phyloP scores from a whole-genome alignment of 2,113 vertebrate species.

The Lucifuga dentata region DNA sequence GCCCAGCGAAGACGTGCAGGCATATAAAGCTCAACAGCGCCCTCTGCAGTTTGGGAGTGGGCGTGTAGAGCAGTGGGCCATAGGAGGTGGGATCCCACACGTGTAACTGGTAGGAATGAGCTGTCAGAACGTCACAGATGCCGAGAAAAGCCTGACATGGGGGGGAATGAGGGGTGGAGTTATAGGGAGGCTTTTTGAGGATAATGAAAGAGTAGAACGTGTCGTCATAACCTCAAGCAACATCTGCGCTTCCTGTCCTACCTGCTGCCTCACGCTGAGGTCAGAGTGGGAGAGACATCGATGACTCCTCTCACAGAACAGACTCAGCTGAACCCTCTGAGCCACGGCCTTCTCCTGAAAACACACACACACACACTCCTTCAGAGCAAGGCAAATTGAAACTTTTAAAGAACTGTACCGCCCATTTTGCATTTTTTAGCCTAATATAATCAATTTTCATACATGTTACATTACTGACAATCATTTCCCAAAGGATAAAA shows the following conservation, averaged over 20 bases:
- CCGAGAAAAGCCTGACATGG: conserved; percentile 85
- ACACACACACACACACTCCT: conserved; percentile 16
- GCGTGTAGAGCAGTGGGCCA: conserved; percentile 79
- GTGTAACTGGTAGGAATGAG: conserved; percentile 86
- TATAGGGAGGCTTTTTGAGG: fast-evolving
- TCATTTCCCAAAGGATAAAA: no score
- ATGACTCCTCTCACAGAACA: conserved; percentile 84
- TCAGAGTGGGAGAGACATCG: conserved; percentile 82
- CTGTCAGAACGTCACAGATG: conserved; percentile 88
- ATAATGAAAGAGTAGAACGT: background rate
- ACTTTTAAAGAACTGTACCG: no score
- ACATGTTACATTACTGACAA: no score
- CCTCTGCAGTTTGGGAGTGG: conserved; percentile 86
- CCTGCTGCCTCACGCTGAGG: conserved; percentile 85
- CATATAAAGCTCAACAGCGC: conserved; percentile 85
- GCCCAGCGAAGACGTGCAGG: conserved; percentile 80
- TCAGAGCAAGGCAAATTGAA: no score
- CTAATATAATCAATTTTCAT: no score
- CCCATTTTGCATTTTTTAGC: no score
- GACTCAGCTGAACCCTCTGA: conserved; percentile 83
- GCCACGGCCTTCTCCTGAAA: conserved; percentile 81
- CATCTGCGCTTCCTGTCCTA: conserved; percentile 37
- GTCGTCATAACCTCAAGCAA: background rate
- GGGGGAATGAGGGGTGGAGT: background rate
- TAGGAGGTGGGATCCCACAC: conserved; percentile 73